Evolutionary conservation across 2,888 invertebrate genomes (phyloP).

Genomic region (Automeris io): DNA sequence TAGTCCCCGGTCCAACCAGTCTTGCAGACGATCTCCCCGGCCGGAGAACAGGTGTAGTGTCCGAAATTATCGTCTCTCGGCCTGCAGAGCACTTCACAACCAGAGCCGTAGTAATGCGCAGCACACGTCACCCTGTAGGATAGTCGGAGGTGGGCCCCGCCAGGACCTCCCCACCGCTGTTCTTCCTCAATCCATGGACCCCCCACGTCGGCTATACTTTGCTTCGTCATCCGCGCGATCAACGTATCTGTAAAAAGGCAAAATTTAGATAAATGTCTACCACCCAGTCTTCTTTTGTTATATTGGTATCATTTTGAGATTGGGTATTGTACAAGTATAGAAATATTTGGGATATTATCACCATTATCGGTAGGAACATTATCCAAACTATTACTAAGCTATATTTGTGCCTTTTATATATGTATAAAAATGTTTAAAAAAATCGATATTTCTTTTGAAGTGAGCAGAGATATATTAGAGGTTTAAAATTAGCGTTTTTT

Average conservation of each 20-base stretch:
- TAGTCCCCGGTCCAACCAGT: slow-evolving; percentile 96
- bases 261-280: no score
- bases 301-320: no score
- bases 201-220: slow-evolving; percentile 90
- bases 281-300: no score
- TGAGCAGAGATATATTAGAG: no score
- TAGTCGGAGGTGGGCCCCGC: slow-evolving; percentile 84
- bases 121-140: slow-evolving; percentile 93
- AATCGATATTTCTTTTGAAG: no score
- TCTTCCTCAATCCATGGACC: slow-evolving; percentile 91
- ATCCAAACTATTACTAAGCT: no score
- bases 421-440: no score
- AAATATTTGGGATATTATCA: no score
- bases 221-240: slow-evolving; percentile 91
- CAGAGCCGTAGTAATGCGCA: slow-evolving; percentile 91
- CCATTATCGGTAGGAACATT: no score
- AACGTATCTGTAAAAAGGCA: slow-evolving; percentile 75
- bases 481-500: no score
- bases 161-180: slow-evolving; percentile 80
- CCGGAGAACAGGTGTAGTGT: slow-evolving; percentile 93
- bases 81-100: slow-evolving; percentile 93
- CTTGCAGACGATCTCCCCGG: slow-evolving; percentile 91
- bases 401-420: no score
- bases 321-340: no score
- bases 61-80: slow-evolving; percentile 95